Percentiles rank a stretch among this genome's conserved stretches.
Conservation (phyloP, 2,888 invertebrate genomes). For the Sarcophaga subvicina region DNA sequence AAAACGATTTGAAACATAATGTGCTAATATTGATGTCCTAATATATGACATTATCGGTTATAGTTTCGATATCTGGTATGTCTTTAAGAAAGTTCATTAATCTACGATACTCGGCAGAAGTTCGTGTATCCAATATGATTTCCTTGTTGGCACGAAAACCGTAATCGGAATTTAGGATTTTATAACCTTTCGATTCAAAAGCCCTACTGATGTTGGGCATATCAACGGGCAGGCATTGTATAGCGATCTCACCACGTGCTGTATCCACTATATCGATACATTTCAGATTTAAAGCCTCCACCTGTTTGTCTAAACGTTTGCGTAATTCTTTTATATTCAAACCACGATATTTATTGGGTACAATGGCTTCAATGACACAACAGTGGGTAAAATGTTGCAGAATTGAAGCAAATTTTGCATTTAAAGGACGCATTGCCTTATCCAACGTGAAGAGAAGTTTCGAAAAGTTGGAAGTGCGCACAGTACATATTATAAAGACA, state of each 20-base stretch:
- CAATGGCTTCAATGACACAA: constrained; percentile 70
- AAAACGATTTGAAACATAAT: no score
- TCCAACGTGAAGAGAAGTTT: constrained; percentile 67
- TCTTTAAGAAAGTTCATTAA: constrained; percentile 69
- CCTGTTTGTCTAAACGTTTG: constrained; percentile 68
- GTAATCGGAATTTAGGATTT: constrained; percentile 68
- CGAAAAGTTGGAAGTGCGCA: constrained; percentile 68
- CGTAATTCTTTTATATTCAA: neutral
- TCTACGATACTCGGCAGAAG: constrained; percentile 66
- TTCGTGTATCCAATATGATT: constrained; percentile 61
- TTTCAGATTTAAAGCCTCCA: constrained; percentile 68
- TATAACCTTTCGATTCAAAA: constrained; percentile 70
- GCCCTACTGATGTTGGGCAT: constrained; percentile 64
- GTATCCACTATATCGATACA: constrained; percentile 67
- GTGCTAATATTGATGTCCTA: neutral
- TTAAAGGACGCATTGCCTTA: constrained; percentile 60
- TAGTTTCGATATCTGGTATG: constrained; percentile 70
- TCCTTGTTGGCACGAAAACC: constrained; percentile 68
- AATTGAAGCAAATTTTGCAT: constrained; percentile 68
- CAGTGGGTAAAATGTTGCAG: constrained; percentile 70
- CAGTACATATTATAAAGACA: constrained; percentile 70
- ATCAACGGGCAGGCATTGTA: constrained; percentile 71
- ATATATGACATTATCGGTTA: constrained; percentile 74
- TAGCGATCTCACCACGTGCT: constrained; percentile 69
- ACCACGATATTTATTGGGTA: constrained; percentile 50